Base-by-base conservation (phyloP, 2,888 invertebrate species). In the Dicranocentrus wangi region DNA sequence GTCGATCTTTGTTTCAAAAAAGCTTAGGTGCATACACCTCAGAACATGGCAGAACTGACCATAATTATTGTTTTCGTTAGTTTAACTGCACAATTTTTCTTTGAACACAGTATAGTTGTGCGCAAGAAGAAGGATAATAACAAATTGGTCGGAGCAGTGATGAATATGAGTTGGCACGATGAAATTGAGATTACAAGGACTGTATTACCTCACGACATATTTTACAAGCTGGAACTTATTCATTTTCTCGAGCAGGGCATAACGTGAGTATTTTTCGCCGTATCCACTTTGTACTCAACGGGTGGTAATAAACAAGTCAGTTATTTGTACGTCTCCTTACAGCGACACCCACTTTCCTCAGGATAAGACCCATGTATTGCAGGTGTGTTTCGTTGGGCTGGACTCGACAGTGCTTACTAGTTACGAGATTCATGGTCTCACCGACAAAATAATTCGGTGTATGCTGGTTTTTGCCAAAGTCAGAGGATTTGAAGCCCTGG, bases 131-230 rank as follows among this genome's bases (percentile, higher is more conserved):
- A 71, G 23, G 66, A 71, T 7, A 63, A 10, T 7, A 55, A 70
- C 15, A 39, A 39, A 7, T 15, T 80, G 27, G 72, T 80, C 5
- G 79, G 79, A 17, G 77, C 55, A 2, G 70, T 55, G 17, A 21
- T 78, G 1, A 55, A 8, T 32, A 72, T 72, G 17, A 72, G 65
- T 27, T 79, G 79, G 79, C 79, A 72, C n/a, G 79, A 80, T 42
- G 79, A 80, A 25, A 17, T 80, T 0, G 10, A 51, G n/a, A 23
- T 80, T 1, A 71, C 43, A 0, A 32, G 27, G 10, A 51, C 2
- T 25, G 1, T 21, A n/a, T n/a, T 72, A 7, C 47, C 72, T 17
- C 2, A 0, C 1, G 68, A 72, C 17, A 55, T 80, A 8, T 28
- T 28, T 0, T 80, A 80, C 28, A 80, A 80, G 43, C 21, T 80